A percentile compares a stretch with the other conserved stretches of the same genome.
Conservation (phyloP, 2,113 vertebrate genomes). For the Silurus meridionalis region DNA sequence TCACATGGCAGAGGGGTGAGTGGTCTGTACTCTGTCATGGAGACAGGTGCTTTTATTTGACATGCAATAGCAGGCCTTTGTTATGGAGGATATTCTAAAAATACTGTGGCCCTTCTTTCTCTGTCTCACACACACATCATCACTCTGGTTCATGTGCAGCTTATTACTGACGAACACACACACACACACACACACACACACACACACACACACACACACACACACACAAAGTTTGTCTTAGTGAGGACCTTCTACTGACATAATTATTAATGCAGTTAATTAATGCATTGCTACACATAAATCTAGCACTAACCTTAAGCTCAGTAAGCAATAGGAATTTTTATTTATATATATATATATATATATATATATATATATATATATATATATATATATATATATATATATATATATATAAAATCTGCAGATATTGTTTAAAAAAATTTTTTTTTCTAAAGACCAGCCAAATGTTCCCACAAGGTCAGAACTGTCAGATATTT, state of each 20-base stretch:
- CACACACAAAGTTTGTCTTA: neutral
- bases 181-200: conserved; percentile 14
- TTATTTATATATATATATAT: neutral
- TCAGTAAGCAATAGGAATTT: neutral
- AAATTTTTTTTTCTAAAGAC: neutral
- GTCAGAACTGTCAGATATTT: neutral
- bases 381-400: too few relatives aligned
- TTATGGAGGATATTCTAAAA: conserved; percentile 72
- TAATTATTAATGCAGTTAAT: neutral
- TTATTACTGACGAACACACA: conserved; percentile 69
- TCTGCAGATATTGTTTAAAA: neutral
- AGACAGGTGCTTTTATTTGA: conserved; percentile 80
- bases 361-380: too few relatives aligned
- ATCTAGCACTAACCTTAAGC: neutral
- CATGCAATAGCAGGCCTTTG: conserved; percentile 66
- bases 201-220: conserved; percentile 4
- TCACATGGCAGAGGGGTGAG: conserved; percentile 58
- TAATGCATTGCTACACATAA: neutral
- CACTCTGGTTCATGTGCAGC: conserved; percentile 74
- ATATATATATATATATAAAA: neutral
- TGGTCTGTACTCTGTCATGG: conserved; percentile 73
- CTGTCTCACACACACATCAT: conserved; percentile 63
- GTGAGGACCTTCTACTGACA: neutral
- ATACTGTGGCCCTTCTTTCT: conserved; percentile 70
- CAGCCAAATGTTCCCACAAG: neutral